Evolutionary conservation across 2,888 invertebrate species (phyloP).

Genomic region (Tiliacea aurago): DNA sequence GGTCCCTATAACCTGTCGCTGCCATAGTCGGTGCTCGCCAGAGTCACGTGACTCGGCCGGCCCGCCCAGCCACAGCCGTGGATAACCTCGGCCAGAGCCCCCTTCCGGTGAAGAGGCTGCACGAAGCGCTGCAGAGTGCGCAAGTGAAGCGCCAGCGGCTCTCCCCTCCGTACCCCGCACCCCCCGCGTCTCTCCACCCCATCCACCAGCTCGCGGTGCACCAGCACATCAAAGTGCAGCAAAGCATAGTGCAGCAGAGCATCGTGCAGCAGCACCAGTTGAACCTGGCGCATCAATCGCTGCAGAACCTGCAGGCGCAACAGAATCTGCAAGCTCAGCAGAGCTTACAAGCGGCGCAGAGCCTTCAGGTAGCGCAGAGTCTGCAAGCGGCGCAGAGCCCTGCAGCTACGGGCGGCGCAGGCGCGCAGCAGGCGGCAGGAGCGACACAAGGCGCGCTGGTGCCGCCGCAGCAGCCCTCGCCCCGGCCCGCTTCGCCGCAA

Average conservation of each 20-base stretch:
- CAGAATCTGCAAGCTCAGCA: constrained; percentile 79
- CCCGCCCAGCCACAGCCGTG: constrained; percentile 90
- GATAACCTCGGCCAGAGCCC: constrained; percentile 90
- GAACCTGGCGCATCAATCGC: constrained; percentile 87
- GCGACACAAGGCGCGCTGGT: constrained; percentile 85
- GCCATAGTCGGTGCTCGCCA: constrained; percentile 88
- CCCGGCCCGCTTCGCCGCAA: constrained; percentile 84
- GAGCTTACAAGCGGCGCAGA: constrained; percentile 80
- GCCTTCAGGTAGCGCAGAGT: constrained; percentile 73
- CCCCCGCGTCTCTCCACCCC: constrained; percentile 84
- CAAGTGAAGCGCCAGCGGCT: constrained; percentile 92
- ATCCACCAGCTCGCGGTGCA: constrained; percentile 88
- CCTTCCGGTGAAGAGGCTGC: constrained; percentile 91
- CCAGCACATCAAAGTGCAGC: constrained; percentile 88
- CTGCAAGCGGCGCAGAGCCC: constrained; percentile 80
- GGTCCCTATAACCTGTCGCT: constrained; percentile 83
- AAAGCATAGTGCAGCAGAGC: constrained; percentile 88
- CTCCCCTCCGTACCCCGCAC: constrained; percentile 90
- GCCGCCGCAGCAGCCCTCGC: constrained; percentile 87
- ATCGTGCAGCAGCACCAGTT: constrained; percentile 88
- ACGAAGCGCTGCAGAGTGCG: constrained; percentile 91
- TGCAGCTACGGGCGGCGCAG: constrained; percentile 83
- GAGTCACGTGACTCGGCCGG: constrained; percentile 90
- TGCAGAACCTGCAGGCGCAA: constrained; percentile 84
- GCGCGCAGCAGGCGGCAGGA: constrained; percentile 83